Evolutionary conservation across 2,888 invertebrate species (phyloP), one percentile per base, ranked within the genome.

Genomic region (Ctenicera cuprea): DNA sequence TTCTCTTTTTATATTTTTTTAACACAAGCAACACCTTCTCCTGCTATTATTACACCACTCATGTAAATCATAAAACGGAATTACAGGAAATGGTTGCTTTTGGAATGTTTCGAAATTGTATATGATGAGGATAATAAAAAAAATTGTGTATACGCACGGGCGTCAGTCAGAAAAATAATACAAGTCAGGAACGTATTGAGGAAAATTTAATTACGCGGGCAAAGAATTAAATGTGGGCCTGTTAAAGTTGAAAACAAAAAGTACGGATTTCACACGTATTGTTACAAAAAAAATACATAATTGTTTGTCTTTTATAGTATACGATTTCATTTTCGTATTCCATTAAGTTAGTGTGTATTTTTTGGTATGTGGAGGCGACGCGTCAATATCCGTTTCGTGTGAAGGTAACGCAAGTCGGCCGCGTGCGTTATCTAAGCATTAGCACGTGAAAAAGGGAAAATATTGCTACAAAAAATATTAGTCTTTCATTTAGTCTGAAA

Each of bases 401-500:
- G 54, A 66, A 71, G 71, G 52, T 43, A 38, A 54, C 41, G 74
- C 59, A 73, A 73, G 64, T 68, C 70, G 61, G 72, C 72, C 76
- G 72, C 76, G 76, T 75, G 75, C 73, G 74, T 70, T 72, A 74
- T 76, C 76, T 76, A 76, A 76, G 76, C 76, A 75, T 70, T 72
- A 70, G 68, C 76, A 75, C 76, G 71, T 76, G 76, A 70, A 76
- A 76, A 74, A 78, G 76, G 75, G 76, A 77, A 78, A 78, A 78
- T 78, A 78, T 79, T 79, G 79, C 77, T 73, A 79, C 77, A 85
- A 87, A 87, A 86, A 87, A 87, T 87, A 86, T 87, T 87, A 86
- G 86, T 86, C 85, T 87, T 86, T 86, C 86, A 86, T 87, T 87
- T 85, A 78, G 81, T 81, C 79, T 84, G 85, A 86, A 85, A 85